Base-by-base conservation (phyloP, 2,888 invertebrate species). In the Omphaloscelis lunosa region DNA sequence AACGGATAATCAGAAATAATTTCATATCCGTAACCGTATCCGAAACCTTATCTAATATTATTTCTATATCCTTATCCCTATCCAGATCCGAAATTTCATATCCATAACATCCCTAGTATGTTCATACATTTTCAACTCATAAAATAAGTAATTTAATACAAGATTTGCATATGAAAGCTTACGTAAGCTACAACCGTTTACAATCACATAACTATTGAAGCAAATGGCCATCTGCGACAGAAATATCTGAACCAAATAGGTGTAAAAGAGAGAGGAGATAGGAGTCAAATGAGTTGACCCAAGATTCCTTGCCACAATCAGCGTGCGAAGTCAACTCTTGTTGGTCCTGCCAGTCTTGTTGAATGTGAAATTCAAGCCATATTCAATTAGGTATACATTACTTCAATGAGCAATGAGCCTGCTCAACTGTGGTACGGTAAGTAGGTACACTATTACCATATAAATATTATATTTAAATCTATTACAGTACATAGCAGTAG, bases 281-380 rank as follows among this genome's bases (percentile, higher is more conserved):
- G 51, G 67, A 93, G 95, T 96, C 95, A 95, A 93, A 93, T 95
- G 89, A 94, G 91, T 95, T 95, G 92, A 96, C 96, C 95, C 89
- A 88, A 92, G 94, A 95, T 95, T 95, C 95, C 91, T 93, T 86
- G 86, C 89, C 87, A 93, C 95, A 96, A 96, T 96, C 96, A 95
- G 95, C 95, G 95, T 95, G 96, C 96, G 94, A 96, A 96, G 95
- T 91, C 87, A 92, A 89, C 79, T 91, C 90, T 92, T 94, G 93
- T 95, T 95, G 93, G 91, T 93, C 92, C 92, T 92, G 92, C 92
- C 92, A 90, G 86, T 90, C 92, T 92, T 88, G 91, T 94, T 94
- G 92, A 92, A 90, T 88, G 90, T 92, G 95, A 93, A 93, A 95
- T 93, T 93, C 92, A 93, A 96, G 93, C 91, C 91, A 91, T 91